Conservation (phyloP, 2,113 vertebrate genomes). For the Xenopus borealis region DNA sequence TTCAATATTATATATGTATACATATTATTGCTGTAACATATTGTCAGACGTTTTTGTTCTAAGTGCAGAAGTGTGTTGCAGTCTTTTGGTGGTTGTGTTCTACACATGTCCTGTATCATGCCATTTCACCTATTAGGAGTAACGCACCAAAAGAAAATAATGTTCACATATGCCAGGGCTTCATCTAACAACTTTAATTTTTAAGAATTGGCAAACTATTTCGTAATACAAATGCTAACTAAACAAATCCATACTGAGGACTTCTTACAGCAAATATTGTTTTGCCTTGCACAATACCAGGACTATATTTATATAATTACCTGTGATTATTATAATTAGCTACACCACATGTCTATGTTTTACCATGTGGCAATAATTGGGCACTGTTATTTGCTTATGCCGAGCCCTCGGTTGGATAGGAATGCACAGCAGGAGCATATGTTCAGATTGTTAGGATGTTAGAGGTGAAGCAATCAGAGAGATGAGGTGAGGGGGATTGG, state of each 20-base stretch:
- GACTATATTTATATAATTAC: constrained; percentile 16
- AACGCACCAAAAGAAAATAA: no score
- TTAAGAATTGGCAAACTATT: no score
- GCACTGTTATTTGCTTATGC: not conserved
- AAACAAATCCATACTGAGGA: not conserved
- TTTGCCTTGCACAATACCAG: not conserved
- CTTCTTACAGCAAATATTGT: constrained; percentile 5
- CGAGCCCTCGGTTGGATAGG: not conserved
- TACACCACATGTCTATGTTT: constrained; percentile 5
- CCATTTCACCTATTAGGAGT: not conserved
- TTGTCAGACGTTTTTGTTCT: no score
- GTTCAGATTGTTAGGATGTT: constrained; percentile 1
- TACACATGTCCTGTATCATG: not conserved
- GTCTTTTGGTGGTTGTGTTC: no score
- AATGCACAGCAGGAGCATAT: constrained; percentile 8
- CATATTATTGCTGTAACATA: no score
- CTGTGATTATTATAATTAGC: constrained; percentile 25
- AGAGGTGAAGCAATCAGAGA: not conserved
- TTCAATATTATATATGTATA: no score
- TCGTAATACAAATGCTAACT: not conserved
- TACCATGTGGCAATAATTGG: not conserved
- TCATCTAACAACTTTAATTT: no score
- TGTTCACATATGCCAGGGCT: no score
- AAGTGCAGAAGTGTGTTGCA: no score
- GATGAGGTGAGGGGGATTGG: not conserved